Conservation (phyloP, 2,113 vertebrate genomes). For the Tachycineta bicolor region DNA sequence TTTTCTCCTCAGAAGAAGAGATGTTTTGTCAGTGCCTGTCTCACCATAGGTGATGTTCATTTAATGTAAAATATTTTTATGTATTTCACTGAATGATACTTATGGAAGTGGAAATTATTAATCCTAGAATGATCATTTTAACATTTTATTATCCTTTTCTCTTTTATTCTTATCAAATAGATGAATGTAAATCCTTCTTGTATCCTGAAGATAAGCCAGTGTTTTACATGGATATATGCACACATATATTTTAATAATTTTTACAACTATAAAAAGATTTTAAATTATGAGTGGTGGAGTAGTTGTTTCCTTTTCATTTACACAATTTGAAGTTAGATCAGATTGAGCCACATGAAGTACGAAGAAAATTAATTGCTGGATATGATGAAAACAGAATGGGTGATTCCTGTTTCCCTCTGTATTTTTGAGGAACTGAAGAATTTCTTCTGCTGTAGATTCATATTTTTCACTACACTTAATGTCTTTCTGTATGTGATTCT, state of each 20-base stretch:
- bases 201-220: background rate
- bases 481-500: background rate
- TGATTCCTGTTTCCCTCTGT: background rate
- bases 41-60: background rate
- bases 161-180: background rate
- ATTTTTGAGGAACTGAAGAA: background rate
- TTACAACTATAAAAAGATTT: background rate
- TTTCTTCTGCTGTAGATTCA: background rate
- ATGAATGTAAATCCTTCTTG: background rate
- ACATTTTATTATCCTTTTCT: background rate
- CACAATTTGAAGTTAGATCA: background rate
- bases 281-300: rapidly evolving
- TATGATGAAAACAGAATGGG: background rate
- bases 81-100: background rate
- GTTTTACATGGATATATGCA: background rate
- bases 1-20: background rate
- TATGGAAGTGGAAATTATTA: background rate
- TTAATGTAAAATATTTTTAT: background rate
- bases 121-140: background rate
- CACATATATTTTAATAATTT: background rate
- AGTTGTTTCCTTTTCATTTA: background rate
- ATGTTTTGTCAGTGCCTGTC: background rate
- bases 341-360: background rate
- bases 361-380: background rate
- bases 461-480: background rate